These are phyloP conservation scores for Julus scanicus DNA, from an alignment of 2,888 invertebrate genomes.

Conservation along the genomic window DNA sequence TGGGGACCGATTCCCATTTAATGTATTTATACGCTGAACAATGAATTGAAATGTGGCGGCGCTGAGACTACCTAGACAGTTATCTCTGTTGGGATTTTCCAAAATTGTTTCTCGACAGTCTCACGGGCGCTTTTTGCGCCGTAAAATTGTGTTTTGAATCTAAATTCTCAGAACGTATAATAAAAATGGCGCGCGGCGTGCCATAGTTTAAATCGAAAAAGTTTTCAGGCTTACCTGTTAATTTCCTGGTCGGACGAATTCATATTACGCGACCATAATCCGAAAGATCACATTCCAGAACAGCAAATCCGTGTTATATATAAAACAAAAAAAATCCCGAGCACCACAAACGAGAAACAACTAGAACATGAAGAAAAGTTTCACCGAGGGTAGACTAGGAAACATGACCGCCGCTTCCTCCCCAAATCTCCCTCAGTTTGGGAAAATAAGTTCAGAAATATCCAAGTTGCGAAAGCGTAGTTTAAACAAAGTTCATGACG, in stretches of 20 bases:
- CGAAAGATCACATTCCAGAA: constrained; percentile 28
- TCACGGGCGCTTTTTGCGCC: background rate
- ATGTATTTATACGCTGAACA: too few species aligned
- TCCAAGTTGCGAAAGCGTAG: background rate
- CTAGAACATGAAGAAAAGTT: background rate
- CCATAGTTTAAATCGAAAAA: background rate
- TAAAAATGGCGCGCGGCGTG: background rate
- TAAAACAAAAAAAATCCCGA: background rate
- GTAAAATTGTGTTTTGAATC: background rate
- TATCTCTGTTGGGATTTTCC: background rate
- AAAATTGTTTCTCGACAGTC: background rate
- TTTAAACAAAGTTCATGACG: background rate
- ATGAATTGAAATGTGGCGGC: too few species aligned
- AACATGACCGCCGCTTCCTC: background rate
- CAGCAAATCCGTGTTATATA: background rate
- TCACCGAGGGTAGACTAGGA: background rate
- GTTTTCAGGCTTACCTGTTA: background rate
- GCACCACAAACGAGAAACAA: background rate
- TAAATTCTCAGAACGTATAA: background rate
- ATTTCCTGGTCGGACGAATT: constrained; percentile 7
- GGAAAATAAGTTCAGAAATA: background rate
- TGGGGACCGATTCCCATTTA: too few species aligned
- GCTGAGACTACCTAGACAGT: too few species aligned
- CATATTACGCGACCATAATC: constrained; percentile 28
- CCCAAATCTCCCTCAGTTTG: background rate